Percentiles rank a stretch among this genome's conserved stretches.
Evolutionary conservation across 2,113 vertebrate species (phyloP).

Genomic region (Lepisosteus osseus): DNA sequence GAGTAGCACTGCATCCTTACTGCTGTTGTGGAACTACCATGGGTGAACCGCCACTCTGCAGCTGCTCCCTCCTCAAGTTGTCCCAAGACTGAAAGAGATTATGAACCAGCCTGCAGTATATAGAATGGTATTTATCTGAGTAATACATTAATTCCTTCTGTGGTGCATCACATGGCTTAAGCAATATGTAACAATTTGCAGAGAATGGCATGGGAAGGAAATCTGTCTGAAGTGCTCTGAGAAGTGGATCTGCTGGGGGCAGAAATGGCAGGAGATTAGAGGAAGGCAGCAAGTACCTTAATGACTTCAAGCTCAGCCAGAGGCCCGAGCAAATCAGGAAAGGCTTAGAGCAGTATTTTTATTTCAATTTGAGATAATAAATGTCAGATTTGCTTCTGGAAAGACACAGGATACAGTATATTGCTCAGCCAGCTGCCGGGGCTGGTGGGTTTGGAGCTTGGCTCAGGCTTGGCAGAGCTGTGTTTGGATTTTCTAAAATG

Average conservation of each 20-base stretch:
- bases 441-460: constrained; percentile 16
- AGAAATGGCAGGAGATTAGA: not conserved
- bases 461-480: constrained; percentile 25
- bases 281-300: constrained; percentile 25
- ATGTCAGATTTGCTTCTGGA: constrained; percentile 44
- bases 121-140: constrained; percentile 20
- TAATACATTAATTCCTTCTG: constrained; percentile 41
- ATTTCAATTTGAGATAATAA: constrained; percentile 54
- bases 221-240: not conserved
- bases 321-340: constrained; percentile 29
- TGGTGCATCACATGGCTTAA: constrained; percentile 37
- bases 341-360: constrained; percentile 37
- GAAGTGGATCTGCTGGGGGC: constrained; percentile 11
- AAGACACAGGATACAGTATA: not conserved
- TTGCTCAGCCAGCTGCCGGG: constrained; percentile 18
- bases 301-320: constrained; percentile 38
- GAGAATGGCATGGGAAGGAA: constrained; percentile 24
- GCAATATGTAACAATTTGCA: constrained; percentile 45
- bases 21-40: no score
- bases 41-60: no score
- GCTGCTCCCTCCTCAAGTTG: no score
- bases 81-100: not conserved
- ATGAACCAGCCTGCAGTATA: not conserved
- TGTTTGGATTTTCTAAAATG: no score
- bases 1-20: no score